Conservation (phyloP, 2,113 vertebrate species). For the Ploceus nigricollis region DNA sequence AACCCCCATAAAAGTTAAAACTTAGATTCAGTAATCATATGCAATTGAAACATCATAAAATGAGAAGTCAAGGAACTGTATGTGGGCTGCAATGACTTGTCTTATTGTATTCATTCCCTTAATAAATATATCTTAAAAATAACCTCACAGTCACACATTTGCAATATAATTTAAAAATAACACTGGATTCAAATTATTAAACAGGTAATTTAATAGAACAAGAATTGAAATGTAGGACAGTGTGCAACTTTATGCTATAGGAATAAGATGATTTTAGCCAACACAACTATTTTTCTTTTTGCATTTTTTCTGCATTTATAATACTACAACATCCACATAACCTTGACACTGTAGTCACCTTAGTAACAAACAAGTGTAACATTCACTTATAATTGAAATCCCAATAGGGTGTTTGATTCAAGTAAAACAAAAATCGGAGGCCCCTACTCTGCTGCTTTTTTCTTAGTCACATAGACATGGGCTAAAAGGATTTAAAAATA, state of each 20-base stretch:
- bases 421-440: slow-evolving; percentile 10
- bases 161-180: slow-evolving; percentile 61
- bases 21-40: slow-evolving; percentile 49
- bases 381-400: slow-evolving; percentile 31
- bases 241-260: slow-evolving; percentile 23
- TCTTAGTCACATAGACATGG: neutral
- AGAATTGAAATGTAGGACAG: slow-evolving; percentile 43
- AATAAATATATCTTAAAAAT: slow-evolving; percentile 74
- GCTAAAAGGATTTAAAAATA: slow-evolving; percentile 20
- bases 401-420: slow-evolving; percentile 24
- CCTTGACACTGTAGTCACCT: slow-evolving; percentile 55
- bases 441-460: neutral
- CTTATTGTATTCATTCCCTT: slow-evolving; percentile 66
- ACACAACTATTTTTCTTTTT: slow-evolving; percentile 41
- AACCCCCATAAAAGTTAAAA: slow-evolving; percentile 61
- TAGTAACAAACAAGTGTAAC: slow-evolving; percentile 56
- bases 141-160: slow-evolving; percentile 52
- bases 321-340: slow-evolving; percentile 12
- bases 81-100: slow-evolving; percentile 64
- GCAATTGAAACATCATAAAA: slow-evolving; percentile 64
- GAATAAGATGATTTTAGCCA: slow-evolving; percentile 41
- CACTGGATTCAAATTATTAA: slow-evolving; percentile 65
- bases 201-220: slow-evolving; percentile 58
- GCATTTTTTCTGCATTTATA: slow-evolving; percentile 38
- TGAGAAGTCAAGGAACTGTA: slow-evolving; percentile 57